Evolutionary conservation across 2,888 invertebrate genomes (phyloP), one percentile per base, ranked within the genome.

Genomic region (Chrysopilus asiliformis): DNA sequence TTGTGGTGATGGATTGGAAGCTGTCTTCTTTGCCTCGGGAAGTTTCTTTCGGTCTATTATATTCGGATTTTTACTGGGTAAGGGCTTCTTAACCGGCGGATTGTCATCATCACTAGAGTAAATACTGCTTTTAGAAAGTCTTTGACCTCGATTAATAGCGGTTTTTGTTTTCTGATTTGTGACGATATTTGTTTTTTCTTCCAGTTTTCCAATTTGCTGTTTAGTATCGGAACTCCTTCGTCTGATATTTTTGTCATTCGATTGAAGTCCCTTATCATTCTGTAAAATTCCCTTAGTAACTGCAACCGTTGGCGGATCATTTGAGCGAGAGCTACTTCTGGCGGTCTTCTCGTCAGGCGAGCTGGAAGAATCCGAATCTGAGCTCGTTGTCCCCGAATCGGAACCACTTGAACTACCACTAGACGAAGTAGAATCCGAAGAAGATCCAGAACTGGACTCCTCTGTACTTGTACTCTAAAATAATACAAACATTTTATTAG

Each of bases 351-450:
- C 67, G 26, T 63, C 66, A 38, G 60, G 63, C 2, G 66, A 72
- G 3, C 68, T 67, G 1, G 78, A 76, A 1, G 80, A 76, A 44
- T 82, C 82, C 0, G 76, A 74, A 46, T 80, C 83, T 0, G 75
- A 73, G 48, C 76, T 78, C 25, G 76, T 74, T 3, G 73, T 76
- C 0, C 72, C 78, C 4, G 78, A 76, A 26, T 74, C 80, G 0
- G 79, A 77, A 37, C 73, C 75, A 42, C 74, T 76, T 1, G 79
- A 76, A 40, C 76, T 76, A 25, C 74, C 77, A 49, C 79, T 79
- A 0, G 75, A 68, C 2, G 72, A 67, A 1, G 71, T 68, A 49
- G 72, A 79, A 46, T 76, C 80, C 1, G 80, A 78, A 4, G 72
- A 67, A 8, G 76, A 74, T 5, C 70, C 76, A 19, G 79, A 75